Base-by-base conservation (phyloP, 2,888 invertebrate species). In the Patella pellucida region DNA sequence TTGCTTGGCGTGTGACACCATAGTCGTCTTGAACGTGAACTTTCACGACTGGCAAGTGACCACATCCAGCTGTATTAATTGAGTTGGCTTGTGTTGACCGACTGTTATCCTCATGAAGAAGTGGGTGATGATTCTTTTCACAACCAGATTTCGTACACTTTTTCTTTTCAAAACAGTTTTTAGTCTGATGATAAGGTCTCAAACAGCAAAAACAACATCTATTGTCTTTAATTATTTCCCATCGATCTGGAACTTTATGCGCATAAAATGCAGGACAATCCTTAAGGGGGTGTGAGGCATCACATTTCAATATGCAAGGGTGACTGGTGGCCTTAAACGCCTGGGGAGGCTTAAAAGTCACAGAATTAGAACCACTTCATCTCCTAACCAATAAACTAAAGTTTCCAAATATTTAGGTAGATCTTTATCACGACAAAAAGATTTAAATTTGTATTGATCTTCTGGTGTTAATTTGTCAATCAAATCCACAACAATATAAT, bases 361-460 rank as follows among this genome's bases (percentile, higher is more conserved):
- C 41, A 41, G 41, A 41, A 41, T 41, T 7, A 31, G 31, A 31
- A 31, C 31, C 31, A 4, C 56, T 19, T 56, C 5, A 56, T 56
- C 56, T 56, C 56, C 56, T 11, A 56, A 19, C 56, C 56, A 56
- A n/a, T 16, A 11, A 4, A 56, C 56, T 19, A 56, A 56, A 56
- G 56, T 11, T 56, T 56, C 56, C 4, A 56, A 19, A 11, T 16
- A 15, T 12, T 56, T 11, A 56, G 56, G 56, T 56, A 56, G 5
- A 56, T 56, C 7, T 56, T 56, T 56, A n/a, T 56, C 56, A 56
- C 5, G 19, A 56, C 56, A 56, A n/a, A 7, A 56, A 56, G 56
- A 56, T n/a, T 56, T 56, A n/a, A n/a, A 56, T 56, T 14, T 56
- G 19, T 56, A 56, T 56, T 56, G 56, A 56, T 56, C 56, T 56